Evolutionary conservation across 2,888 invertebrate species (phyloP).

Genomic region (Ophonus ardosiacus): DNA sequence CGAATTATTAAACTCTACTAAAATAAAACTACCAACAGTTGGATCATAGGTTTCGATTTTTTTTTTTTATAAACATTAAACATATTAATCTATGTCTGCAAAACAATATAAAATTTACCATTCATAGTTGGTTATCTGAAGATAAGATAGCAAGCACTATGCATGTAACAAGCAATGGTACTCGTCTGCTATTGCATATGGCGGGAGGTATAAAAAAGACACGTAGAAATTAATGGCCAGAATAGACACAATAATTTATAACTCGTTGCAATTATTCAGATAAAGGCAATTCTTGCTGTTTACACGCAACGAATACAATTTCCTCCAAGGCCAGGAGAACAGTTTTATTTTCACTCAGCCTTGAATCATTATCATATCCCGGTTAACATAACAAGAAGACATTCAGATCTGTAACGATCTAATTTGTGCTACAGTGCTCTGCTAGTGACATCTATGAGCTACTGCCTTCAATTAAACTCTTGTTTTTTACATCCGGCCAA

Average conservation of each 20-base stretch:
- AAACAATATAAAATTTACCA: neutral
- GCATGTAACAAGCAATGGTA: neutral
- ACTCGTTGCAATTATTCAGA: slow-evolving; percentile 33
- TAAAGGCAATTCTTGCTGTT: slow-evolving; percentile 18
- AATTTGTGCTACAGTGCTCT: slow-evolving; percentile 29
- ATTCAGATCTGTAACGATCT: slow-evolving; percentile 26
- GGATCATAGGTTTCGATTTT: no score
- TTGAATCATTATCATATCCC: slow-evolving; percentile 40
- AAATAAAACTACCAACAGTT: no score
- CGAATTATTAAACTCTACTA: no score
- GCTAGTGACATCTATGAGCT: slow-evolving; percentile 40
- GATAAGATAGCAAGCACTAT: neutral
- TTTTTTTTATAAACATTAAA: no score
- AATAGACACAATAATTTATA: slow-evolving; percentile 46
- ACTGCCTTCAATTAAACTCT: slow-evolving; percentile 34
- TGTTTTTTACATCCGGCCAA: slow-evolving; percentile 44
- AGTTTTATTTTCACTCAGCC: slow-evolving; percentile 37
- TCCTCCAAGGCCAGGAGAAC: slow-evolving; percentile 28
- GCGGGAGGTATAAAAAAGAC: neutral
- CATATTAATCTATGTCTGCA: no score
- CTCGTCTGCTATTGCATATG: neutral
- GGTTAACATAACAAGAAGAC: slow-evolving; percentile 42
- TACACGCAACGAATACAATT: slow-evolving; percentile 30
- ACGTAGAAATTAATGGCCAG: slow-evolving; percentile 21
- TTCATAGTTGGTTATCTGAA: neutral